Evolutionary conservation across 2,113 vertebrate genomes (phyloP).

Genomic region (Ailuropoda melanoleuca): DNA sequence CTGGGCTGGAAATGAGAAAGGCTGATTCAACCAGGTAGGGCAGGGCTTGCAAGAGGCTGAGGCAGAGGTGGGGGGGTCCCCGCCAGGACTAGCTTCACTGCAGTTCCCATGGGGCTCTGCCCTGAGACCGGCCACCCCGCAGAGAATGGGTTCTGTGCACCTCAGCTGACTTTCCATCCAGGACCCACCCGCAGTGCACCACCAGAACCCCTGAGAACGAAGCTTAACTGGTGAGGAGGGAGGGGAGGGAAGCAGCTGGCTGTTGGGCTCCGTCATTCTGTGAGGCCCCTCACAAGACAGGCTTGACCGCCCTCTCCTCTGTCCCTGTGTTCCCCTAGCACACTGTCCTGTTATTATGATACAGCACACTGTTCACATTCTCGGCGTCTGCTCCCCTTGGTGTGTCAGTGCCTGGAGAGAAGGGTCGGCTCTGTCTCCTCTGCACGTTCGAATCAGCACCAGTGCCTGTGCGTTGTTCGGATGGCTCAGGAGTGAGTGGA

Average conservation of each 20-base stretch:
- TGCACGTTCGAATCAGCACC: background rate
- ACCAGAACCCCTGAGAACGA: background rate
- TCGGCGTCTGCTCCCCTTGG: background rate
- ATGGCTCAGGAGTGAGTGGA: background rate
- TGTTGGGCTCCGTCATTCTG: background rate
- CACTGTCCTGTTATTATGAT: fast-evolving
- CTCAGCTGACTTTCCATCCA: fast-evolving
- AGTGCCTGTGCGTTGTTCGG: background rate
- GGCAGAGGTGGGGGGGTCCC: background rate
- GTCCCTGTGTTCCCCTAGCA: background rate
- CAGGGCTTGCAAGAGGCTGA: background rate
- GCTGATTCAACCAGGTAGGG: background rate
- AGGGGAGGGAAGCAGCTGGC: background rate
- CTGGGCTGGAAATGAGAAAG: background rate
- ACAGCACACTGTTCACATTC: fast-evolving
- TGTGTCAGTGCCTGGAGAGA: background rate
- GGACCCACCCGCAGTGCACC: fast-evolving
- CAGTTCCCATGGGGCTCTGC: background rate
- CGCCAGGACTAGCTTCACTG: too few relatives aligned
- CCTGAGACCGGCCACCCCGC: background rate
- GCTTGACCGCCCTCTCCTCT: background rate
- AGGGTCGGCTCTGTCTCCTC: fast-evolving
- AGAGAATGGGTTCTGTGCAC: too few relatives aligned
- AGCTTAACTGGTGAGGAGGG: background rate
- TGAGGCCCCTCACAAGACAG: background rate